A percentile compares a stretch with the other conserved stretches of the same genome.
Evolutionary conservation across 2,888 invertebrate genomes (phyloP).

Genomic region (Drosophila ochracea): DNA sequence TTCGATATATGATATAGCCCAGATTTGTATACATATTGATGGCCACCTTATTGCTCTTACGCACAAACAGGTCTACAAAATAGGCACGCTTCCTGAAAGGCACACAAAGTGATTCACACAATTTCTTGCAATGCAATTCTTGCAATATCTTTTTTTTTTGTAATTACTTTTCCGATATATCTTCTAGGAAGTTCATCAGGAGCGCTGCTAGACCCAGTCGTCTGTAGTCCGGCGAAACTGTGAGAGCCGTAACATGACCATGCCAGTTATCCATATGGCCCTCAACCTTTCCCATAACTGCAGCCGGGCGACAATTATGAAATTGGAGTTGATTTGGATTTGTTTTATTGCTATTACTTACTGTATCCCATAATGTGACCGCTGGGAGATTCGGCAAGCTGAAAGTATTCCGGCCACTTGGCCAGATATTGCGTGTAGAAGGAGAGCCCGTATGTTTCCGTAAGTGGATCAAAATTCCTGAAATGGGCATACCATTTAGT

Average conservation of each 20-base stretch:
- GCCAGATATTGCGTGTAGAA: constrained; percentile 99
- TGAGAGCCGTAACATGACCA: constrained; percentile 99
- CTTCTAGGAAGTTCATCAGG: constrained; percentile 97
- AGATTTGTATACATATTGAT: constrained; percentile 98
- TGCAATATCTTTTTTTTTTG: not conserved
- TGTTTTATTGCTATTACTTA: constrained; percentile 86
- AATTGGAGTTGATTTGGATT: not conserved
- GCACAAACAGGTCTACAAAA: constrained; percentile 99
- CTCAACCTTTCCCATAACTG: constrained; percentile 99
- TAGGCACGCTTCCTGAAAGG: constrained; percentile 94
- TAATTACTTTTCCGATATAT: constrained; percentile 95
- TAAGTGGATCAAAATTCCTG: constrained; percentile 98
- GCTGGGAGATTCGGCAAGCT: constrained; percentile 96
- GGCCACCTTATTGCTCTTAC: constrained; percentile 98
- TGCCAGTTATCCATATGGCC: constrained; percentile 98
- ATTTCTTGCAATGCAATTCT: not conserved
- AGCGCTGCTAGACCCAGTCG: constrained; percentile 96
- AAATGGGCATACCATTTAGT: constrained; percentile 1
- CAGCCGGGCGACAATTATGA: not conserved
- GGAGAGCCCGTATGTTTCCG: constrained; percentile 97
- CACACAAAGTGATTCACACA: not conserved
- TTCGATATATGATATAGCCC: constrained; percentile 98
- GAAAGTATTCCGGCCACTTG: constrained; percentile 99
- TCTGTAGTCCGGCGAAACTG: constrained; percentile 97
- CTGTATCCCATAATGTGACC: constrained; percentile 99